Conservation (phyloP, 2,113 vertebrate species). For the Dunckerocampus dactyliophorus region DNA sequence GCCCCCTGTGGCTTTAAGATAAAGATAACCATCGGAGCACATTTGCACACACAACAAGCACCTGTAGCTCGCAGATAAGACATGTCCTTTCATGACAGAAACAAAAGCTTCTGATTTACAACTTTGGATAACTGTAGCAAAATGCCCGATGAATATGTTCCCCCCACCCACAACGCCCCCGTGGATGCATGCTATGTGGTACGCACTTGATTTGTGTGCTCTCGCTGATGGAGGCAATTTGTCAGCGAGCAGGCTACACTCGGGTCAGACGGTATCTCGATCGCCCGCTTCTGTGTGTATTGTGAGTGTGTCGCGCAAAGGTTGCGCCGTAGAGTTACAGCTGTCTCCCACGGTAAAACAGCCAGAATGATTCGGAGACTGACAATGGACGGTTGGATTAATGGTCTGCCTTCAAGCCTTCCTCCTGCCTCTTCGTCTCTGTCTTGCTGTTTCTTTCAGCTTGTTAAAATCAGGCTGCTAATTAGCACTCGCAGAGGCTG, state of each 20-base stretch:
- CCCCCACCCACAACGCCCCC: conserved; percentile 1
- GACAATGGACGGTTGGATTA: conserved; percentile 74
- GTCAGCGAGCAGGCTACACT: conserved; percentile 45
- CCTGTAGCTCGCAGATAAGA: conserved; percentile 66
- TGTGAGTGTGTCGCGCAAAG: conserved; percentile 42
- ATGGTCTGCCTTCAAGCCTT: conserved; percentile 63
- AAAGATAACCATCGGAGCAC: conserved; percentile 55
- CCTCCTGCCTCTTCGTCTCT: conserved; percentile 25
- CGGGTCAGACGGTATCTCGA: conserved; percentile 53
- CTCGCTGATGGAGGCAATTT: conserved; percentile 57
- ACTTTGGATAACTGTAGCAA: conserved; percentile 67
- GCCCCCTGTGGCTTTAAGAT: conserved; percentile 53
- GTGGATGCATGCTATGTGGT: conserved; percentile 3
- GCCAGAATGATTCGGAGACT: conserved; percentile 63
- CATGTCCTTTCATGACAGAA: conserved; percentile 50
- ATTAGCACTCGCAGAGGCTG: conserved; percentile 68
- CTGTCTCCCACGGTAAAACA: conserved; percentile 64
- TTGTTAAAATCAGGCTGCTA: conserved; percentile 66
- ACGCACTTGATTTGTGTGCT: conserved; percentile 53
- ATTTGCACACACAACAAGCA: conserved; percentile 41
- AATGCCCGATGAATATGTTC: conserved; percentile 56
- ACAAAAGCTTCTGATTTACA: conserved; percentile 74
- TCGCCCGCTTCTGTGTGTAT: conserved; percentile 43
- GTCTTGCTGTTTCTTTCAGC: conserved; percentile 32
- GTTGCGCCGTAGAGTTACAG: conserved; percentile 67